Base-by-base conservation (phyloP, 2,888 invertebrate genomes). In the Andricus curvator region DNA sequence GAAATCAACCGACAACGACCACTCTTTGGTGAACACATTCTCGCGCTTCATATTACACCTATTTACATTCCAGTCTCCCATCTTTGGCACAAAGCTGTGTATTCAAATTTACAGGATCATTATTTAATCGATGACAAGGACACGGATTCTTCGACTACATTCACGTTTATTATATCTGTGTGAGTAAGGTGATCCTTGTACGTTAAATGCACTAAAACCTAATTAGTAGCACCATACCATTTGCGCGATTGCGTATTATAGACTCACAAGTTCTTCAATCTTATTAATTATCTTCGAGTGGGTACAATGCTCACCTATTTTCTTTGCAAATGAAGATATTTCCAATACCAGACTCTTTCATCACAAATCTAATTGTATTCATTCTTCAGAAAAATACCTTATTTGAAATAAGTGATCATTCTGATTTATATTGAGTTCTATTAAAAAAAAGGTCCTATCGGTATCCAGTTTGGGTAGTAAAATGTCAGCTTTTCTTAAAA, bases 41-140 rank as follows among this genome's bases (percentile, higher is more conserved):
- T 84, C 80, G 82, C 84, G 79, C 65, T 82, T 82, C 78, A 76
- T 48, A 74, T 77, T 48, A 65, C 60, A 78, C 56, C 65, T 68
- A 74, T 80, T 79, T 81, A 74, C 33, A 80, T 66, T 77, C 87
- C 89, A 90, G 89, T 91, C 90, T 91, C 87, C 87, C 84, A 88
- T 92, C 91, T 92, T 92, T 92, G 91, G 91, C 90, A 90, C 90
- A 84, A 86, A 88, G 74, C 74, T 74, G 56, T 74, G 56, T 74
- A 74, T 74, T 74, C 37, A 74, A 74, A 74, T 74, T 74, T 74
- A 74, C 74, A 74, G 51, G 74, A 74, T 74, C 74, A 74, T 74
- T 74, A 74, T 74, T 74, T 74, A 74, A 74, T 74, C 74, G 51
- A 74, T 74, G 56, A 74, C 74, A 74, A 74, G 74, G 74, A 56